Conservation (phyloP, 2,888 invertebrate species). For the Arctia plantaginis region DNA sequence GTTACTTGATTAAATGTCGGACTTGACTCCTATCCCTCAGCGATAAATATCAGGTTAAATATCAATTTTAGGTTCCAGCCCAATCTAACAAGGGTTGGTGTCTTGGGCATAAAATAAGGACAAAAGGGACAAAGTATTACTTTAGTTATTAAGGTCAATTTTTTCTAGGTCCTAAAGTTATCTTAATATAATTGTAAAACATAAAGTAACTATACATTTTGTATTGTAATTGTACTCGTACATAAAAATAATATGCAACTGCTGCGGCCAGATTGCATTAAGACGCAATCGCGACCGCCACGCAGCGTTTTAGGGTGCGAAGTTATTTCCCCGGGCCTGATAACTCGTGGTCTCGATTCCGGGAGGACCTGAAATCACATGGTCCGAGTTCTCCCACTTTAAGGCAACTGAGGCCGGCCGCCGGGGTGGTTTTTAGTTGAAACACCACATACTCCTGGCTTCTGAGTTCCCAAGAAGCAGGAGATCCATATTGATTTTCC, state of each 20-base stretch:
- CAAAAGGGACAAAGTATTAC: slow-evolving; percentile 8
- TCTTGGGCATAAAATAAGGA: slow-evolving; percentile 13
- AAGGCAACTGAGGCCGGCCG: too few species aligned
- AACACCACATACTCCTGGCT: too few species aligned
- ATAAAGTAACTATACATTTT: background rate
- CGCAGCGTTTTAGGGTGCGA: too few species aligned
- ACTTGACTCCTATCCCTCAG: slow-evolving; percentile 1
- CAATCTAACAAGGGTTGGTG: slow-evolving; percentile 14
- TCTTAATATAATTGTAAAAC: background rate
- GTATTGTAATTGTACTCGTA: background rate
- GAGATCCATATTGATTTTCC: too few species aligned
- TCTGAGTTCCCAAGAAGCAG: too few species aligned
- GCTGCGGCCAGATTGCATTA: too few species aligned
- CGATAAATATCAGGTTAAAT: slow-evolving; percentile 27
- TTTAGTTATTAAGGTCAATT: slow-evolving; percentile 11
- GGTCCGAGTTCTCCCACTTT: too few species aligned
- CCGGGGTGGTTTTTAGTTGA: too few species aligned
- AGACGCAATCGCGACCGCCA: too few species aligned
- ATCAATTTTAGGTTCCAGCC: slow-evolving; percentile 24
- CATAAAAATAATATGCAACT: background rate
- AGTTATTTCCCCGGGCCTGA: too few species aligned
- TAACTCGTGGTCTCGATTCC: too few species aligned
- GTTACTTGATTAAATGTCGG: slow-evolving; percentile 1
- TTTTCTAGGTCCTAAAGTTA: background rate
- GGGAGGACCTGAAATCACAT: too few species aligned